Evolutionary conservation across 2,888 invertebrate species (phyloP).

Genomic region (Synergus gifuensis): DNA sequence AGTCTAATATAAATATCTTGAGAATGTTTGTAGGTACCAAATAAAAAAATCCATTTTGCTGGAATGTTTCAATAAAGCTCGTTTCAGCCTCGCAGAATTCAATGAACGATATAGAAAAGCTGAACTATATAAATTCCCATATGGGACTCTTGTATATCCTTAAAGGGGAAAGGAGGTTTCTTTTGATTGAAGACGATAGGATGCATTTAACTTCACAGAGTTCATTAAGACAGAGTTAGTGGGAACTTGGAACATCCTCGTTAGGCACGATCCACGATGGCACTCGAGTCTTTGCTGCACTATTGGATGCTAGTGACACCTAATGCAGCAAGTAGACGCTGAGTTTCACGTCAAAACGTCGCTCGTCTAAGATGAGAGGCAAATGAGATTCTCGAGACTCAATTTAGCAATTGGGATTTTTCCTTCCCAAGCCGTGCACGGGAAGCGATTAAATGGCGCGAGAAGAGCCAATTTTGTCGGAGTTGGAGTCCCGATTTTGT

Average conservation of each 20-base stretch:
- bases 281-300: conserved; percentile 26
- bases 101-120: neutral
- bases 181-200: conserved; percentile 16
- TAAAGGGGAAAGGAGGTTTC: neutral
- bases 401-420: conserved; percentile 35
- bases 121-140: neutral
- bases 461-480: conserved; percentile 13
- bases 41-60: neutral
- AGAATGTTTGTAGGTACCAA: neutral
- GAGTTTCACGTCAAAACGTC: conserved; percentile 33
- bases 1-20: too few species aligned
- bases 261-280: conserved; percentile 37
- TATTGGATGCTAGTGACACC: conserved; percentile 25
- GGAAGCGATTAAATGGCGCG: conserved; percentile 12
- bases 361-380: conserved; percentile 21
- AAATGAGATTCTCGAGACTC: conserved; percentile 35
- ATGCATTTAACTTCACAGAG: conserved; percentile 35
- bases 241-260: conserved; percentile 28
- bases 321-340: conserved; percentile 27
- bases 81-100: neutral
- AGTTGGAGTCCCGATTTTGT: neutral
- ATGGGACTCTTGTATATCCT: neutral
- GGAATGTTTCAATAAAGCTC: neutral
- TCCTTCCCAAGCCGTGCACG: neutral
- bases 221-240: conserved; percentile 38